A percentile compares a stretch with the other conserved stretches of the same genome.
phyloP scores from a whole-genome alignment of 1,140 invertebrate species.

The Zaprionus capensis region DNA sequence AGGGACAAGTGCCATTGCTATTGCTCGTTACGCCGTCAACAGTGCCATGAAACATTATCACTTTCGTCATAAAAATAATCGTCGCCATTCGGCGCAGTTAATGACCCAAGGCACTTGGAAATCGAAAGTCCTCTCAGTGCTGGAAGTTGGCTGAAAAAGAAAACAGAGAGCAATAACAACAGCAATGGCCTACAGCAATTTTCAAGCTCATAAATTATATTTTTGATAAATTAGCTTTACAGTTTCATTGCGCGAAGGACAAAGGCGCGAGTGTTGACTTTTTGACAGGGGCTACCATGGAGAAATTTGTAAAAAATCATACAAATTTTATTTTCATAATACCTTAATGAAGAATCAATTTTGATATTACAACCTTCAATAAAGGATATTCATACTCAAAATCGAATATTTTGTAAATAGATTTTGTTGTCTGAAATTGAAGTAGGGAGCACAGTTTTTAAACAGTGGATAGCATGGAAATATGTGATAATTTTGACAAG shows the following conservation, averaged over 20 bases:
- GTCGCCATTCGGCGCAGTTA: conserved; percentile 18
- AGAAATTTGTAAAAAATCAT: too few species aligned
- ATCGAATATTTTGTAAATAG: too few species aligned
- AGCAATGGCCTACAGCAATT: conserved; percentile 42
- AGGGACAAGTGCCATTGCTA: background rate
- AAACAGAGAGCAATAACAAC: background rate
- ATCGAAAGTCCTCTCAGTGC: background rate
- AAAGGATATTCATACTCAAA: too few species aligned
- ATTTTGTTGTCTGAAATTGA: too few species aligned
- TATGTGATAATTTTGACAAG: too few species aligned
- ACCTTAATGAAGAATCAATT: too few species aligned
- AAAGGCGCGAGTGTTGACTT: background rate
- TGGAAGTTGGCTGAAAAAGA: conserved; percentile 37
- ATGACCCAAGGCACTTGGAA: conserved; percentile 25
- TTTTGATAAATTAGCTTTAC: conserved; percentile 58
- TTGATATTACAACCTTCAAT: too few species aligned
- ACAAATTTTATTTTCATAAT: too few species aligned
- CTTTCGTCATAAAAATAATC: conserved; percentile 22
- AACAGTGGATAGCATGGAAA: too few species aligned
- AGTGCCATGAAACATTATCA: conserved; percentile 17
- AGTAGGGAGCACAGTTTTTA: too few species aligned
- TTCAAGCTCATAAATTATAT: conserved; percentile 63
- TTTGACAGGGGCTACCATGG: too few species aligned
- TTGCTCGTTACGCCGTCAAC: conserved; percentile 8
- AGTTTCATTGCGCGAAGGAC: conserved; percentile 17